phyloP scores from a whole-genome alignment of 2,113 vertebrate species.

The Scomber japonicus region DNA sequence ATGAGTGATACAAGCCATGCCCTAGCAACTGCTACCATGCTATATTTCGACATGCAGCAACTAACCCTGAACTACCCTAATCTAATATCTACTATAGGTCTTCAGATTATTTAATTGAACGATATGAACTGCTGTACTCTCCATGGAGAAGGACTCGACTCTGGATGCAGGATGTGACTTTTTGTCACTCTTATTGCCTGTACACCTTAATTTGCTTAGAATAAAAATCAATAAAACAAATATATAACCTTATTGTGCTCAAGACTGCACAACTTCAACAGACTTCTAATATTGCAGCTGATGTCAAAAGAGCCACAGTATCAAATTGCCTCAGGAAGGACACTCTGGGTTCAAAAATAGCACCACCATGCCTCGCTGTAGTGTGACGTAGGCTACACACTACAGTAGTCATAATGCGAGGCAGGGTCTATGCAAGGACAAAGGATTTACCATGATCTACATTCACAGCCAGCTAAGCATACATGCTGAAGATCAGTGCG shows the following conservation, averaged over 20 bases:
- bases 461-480: conserved; percentile 10
- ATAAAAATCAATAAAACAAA: neutral
- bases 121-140: neutral
- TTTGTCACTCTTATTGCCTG: neutral
- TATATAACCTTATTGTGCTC: neutral
- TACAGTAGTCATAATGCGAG: conserved; percentile 33
- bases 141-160: neutral
- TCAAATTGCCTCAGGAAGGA: conserved; percentile 30
- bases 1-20: conserved; percentile 23
- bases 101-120: neutral
- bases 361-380: conserved; percentile 2
- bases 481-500: conserved; percentile 40
- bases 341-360: conserved; percentile 57
- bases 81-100: neutral
- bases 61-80: neutral
- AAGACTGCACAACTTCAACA: neutral
- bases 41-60: conserved; percentile 51
- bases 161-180: neutral
- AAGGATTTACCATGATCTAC: conserved; percentile 35
- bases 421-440: conserved; percentile 37
- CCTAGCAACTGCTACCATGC: conserved; percentile 8
- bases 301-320: conserved; percentile 2
- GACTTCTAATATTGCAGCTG: neutral
- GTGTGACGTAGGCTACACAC: conserved; percentile 49
- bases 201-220: neutral